These are phyloP conservation scores for Amniataba percoides DNA, from an alignment of 2,797 vertebrate genomes.

Conservation along the genomic window DNA sequence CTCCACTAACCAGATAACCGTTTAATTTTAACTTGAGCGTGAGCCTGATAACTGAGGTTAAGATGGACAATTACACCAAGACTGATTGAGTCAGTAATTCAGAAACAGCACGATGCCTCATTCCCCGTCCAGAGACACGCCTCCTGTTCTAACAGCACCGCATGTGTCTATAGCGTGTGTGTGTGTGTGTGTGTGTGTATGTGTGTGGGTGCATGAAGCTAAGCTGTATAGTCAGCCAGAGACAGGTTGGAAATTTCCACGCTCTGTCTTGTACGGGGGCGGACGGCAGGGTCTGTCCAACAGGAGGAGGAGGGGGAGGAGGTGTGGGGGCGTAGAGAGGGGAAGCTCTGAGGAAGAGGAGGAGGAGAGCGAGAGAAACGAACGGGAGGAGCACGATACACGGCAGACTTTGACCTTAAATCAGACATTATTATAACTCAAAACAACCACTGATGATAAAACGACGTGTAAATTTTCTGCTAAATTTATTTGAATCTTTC, in stretches of 20 bases:
- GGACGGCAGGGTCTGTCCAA: conserved; percentile 49
- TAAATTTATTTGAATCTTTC: not conserved
- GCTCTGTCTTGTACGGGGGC: conserved; percentile 42
- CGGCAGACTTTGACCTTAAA: not conserved
- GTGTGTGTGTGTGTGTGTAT: not conserved
- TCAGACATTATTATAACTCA: not conserved
- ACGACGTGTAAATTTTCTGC: not conserved
- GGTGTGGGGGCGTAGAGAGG: conserved; percentile 46
- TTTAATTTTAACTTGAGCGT: not conserved
- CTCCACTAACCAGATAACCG: not conserved
- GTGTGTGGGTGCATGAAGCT: conserved; percentile 10
- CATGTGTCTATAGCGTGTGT: conserved; percentile 6
- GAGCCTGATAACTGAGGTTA: not conserved
- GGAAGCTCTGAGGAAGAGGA: conserved; percentile 50
- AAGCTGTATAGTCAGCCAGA: conserved; percentile 45
- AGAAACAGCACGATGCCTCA: not conserved
- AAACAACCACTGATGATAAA: not conserved
- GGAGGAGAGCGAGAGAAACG: not conserved
- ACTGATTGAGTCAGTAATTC: not conserved
- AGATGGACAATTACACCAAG: not conserved
- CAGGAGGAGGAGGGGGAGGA: conserved; percentile 3
- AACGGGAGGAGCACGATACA: not conserved
- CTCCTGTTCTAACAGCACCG: not conserved
- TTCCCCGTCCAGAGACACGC: not conserved
- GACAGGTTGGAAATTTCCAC: conserved; percentile 61